A percentile compares a stretch with the other conserved stretches of the same genome.
Conservation (phyloP, 2,113 vertebrate genomes). For the Thryonomys swinderianus region DNA sequence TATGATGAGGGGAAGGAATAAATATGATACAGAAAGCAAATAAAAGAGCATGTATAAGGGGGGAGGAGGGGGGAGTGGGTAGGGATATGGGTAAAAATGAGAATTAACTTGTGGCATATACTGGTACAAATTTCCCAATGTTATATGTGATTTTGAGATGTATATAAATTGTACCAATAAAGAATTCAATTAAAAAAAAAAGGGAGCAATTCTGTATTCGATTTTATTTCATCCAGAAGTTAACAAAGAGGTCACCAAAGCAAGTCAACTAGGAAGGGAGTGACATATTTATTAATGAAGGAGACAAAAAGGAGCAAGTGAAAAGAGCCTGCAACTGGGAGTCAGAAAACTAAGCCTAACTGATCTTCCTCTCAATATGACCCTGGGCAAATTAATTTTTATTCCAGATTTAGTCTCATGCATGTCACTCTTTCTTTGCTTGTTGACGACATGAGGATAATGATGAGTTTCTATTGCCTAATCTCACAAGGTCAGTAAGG, state of each 20-base stretch:
- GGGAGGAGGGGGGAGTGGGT: no score
- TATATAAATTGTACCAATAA: no score
- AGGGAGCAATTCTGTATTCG: constrained; percentile 38
- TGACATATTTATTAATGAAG: constrained; percentile 5
- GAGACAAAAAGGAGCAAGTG: background rate
- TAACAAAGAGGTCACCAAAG: constrained; percentile 25
- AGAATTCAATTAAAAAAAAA: no score
- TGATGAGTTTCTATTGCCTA: background rate
- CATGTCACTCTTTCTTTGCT: background rate
- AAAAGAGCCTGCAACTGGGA: background rate
- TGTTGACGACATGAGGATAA: background rate
- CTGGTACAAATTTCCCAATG: no score
- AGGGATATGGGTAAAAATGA: no score
- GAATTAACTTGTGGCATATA: no score
- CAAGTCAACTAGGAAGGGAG: constrained; percentile 6
- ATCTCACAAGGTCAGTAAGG: background rate
- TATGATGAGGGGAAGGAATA: no score
- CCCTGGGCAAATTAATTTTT: background rate
- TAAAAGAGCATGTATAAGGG: no score
- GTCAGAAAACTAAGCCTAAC: background rate
- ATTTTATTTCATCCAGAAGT: constrained; percentile 39
- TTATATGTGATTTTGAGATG: no score
- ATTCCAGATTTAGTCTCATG: background rate
- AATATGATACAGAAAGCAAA: no score
- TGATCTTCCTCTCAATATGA: background rate